Evolutionary conservation across 2,113 vertebrate species (phyloP).

Genomic region (Periophthalmus modestus): DNA sequence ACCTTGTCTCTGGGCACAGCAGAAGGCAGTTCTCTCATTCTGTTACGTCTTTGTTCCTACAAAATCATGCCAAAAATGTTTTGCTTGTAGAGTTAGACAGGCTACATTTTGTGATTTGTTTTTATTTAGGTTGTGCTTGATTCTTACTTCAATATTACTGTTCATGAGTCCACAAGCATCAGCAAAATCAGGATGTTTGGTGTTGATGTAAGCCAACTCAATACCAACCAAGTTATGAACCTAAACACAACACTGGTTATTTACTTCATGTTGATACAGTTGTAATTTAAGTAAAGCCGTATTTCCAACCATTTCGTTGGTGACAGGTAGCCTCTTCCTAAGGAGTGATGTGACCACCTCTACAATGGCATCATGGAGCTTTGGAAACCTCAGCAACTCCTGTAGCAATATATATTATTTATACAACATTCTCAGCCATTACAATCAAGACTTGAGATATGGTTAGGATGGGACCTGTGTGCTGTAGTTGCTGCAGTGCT

Average conservation of each 20-base stretch:
- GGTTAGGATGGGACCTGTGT: conserved; percentile 84
- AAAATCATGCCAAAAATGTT: conserved; percentile 15
- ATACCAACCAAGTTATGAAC: conserved; percentile 98
- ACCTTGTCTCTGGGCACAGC: conserved; percentile 92
- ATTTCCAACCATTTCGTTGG: conserved; percentile 93
- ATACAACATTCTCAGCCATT: background rate
- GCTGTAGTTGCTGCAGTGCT: conserved; percentile 98
- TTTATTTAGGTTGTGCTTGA: background rate
- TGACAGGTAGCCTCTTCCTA: conserved; percentile 91
- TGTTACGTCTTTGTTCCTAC: conserved; percentile 94
- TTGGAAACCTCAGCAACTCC: conserved; percentile 96
- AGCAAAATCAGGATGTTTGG: conserved; percentile 98
- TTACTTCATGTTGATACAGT: background rate
- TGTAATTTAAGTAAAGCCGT: background rate
- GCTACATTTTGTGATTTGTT: background rate
- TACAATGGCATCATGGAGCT: conserved; percentile 97
- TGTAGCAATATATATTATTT: conserved; percentile 49
- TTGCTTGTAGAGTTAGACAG: no score
- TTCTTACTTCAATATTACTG: conserved; percentile 94
- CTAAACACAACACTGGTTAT: conserved; percentile 63
- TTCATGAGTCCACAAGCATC: conserved; percentile 97
- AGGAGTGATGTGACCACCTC: conserved; percentile 97
- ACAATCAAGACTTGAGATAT: background rate
- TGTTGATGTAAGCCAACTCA: conserved; percentile 98
- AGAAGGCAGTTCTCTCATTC: conserved; percentile 88